Percentiles rank a stretch among this genome's conserved stretches.
Evolutionary conservation across 2,797 vertebrate species (phyloP).

Genomic region (Discoglossus pictus): DNA sequence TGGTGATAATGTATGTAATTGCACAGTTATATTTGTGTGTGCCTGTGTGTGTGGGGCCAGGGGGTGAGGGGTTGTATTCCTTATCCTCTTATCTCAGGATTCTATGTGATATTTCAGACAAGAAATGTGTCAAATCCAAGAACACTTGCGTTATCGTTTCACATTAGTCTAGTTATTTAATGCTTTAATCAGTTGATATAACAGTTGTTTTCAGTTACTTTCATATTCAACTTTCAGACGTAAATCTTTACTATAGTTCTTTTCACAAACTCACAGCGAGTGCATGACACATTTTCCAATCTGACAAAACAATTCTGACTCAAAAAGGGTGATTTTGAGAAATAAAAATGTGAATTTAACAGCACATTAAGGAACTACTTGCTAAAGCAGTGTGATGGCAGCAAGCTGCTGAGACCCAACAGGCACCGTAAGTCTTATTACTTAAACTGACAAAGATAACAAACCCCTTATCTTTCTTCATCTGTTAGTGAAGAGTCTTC

Average conservation of each 20-base stretch:
- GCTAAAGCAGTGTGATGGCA: constrained; percentile 40
- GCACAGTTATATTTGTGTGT: no score
- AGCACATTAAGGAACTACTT: constrained; percentile 53
- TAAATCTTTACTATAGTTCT: no score
- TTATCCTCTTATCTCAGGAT: no score
- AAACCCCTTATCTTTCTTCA: constrained; percentile 51
- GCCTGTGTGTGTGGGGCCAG: no score
- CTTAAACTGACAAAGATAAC: constrained; percentile 50
- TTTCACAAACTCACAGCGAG: no score
- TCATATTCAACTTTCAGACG: not conserved
- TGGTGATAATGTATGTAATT: no score
- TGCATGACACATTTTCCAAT: not conserved
- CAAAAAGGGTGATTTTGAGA: constrained; percentile 48
- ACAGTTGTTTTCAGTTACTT: not conserved
- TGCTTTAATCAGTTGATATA: constrained; percentile 5
- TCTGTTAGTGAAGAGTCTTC: not conserved
- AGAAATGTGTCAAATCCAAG: no score
- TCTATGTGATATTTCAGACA: no score
- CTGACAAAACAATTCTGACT: constrained; percentile 40
- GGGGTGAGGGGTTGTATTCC: no score
- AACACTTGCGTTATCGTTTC: no score
- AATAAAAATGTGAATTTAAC: constrained; percentile 49
- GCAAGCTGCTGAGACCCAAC: constrained; percentile 47
- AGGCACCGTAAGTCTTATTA: no score
- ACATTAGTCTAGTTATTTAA: not conserved